phyloP scores from a whole-genome alignment of 1,140 invertebrate species.

The Odontomachus brunneus region DNA sequence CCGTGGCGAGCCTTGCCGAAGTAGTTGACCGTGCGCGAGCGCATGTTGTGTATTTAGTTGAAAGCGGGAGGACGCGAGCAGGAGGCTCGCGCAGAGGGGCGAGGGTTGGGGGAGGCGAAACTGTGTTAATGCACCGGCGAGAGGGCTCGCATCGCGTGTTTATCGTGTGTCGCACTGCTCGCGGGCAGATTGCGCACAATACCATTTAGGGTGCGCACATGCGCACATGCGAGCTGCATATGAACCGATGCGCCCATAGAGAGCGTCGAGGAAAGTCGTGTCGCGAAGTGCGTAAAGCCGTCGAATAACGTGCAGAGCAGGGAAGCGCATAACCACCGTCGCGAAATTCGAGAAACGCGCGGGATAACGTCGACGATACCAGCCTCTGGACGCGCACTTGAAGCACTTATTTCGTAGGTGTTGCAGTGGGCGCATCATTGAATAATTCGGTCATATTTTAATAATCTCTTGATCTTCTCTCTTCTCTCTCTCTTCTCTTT shows the following conservation, averaged over 20 bases:
- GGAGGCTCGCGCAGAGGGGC: background rate
- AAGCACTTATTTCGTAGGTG: no score
- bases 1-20: constrained; percentile 24
- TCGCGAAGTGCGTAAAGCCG: background rate
- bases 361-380: no score
- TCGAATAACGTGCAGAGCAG: background rate
- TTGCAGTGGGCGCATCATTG: background rate
- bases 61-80: constrained; percentile 15
- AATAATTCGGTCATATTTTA: constrained; percentile 30
- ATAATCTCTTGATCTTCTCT: constrained; percentile 32
- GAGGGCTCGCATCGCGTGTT: constrained; percentile 28
- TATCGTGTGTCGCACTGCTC: constrained; percentile 49
- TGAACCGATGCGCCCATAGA: background rate
- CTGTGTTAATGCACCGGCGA: constrained; percentile 44
- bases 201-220: constrained; percentile 34
- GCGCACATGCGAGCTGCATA: constrained; percentile 21
- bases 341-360: no score
- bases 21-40: constrained; percentile 9
- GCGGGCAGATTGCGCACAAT: constrained; percentile 56
- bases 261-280: background rate
- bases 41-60: constrained; percentile 3
- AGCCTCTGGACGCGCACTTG: no score
- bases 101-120: background rate
- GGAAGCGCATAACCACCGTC: no score
- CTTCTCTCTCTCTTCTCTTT: no score